Conservation (phyloP, 1,140 invertebrate genomes). For the Ips typographus region DNA sequence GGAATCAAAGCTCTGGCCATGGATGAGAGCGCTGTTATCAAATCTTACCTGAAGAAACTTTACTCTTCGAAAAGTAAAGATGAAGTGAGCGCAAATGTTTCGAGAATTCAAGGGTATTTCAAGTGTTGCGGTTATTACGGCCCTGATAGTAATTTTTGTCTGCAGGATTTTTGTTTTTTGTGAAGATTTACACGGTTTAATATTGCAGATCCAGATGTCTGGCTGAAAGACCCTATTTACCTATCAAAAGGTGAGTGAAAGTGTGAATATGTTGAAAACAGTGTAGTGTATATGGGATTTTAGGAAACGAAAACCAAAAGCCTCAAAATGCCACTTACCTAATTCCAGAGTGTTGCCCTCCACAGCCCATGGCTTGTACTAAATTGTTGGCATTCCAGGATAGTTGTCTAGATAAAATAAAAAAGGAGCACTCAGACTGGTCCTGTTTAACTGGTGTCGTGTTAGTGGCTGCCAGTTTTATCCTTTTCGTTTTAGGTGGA, state of each 20-base stretch:
- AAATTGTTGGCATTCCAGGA: constrained; percentile 7
- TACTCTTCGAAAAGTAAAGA: constrained; percentile 6
- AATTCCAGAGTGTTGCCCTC: constrained; percentile 16
- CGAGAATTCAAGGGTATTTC: constrained; percentile 10
- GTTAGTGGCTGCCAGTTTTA: neutral
- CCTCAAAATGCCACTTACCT: constrained; percentile 9
- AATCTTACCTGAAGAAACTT: constrained; percentile 1
- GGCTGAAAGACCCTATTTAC: neutral
- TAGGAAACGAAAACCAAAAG: constrained; percentile 6
- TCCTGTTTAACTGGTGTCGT: neutral
- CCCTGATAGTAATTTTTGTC: constrained; percentile 10
- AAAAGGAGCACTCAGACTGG: constrained; percentile 7
- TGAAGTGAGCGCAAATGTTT: neutral
- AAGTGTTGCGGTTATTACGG: constrained; percentile 17
- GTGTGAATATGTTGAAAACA: constrained; percentile 3
- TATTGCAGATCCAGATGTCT: constrained; percentile 3
- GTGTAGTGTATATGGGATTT: neutral
- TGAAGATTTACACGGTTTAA: neutral
- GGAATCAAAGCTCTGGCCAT: neutral
- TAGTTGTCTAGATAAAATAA: constrained; percentile 7
- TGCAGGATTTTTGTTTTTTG: neutral
- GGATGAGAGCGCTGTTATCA: neutral
- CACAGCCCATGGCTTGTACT: neutral
- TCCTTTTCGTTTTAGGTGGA: neutral
- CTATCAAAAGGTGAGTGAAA: constrained; percentile 8